Conservation (phyloP, 2,888 invertebrate genomes). For the Serrognathus titanus region DNA sequence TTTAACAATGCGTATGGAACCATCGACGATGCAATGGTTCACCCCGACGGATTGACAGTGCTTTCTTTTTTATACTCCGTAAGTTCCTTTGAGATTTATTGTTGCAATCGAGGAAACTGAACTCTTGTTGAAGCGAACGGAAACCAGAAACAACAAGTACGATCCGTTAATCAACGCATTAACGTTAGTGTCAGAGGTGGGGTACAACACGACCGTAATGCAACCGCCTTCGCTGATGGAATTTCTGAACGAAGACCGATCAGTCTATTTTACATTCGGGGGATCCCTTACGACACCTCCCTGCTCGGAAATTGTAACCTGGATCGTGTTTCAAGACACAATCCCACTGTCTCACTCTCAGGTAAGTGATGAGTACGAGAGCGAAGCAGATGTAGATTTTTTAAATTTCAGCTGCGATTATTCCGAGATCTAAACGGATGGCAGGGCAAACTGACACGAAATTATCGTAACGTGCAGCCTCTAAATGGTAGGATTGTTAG, state of each 20-base stretch:
- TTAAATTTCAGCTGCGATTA: slow-evolving; percentile 63
- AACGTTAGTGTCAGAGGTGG: slow-evolving; percentile 21
- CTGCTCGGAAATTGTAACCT: slow-evolving; percentile 75
- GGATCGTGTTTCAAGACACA: slow-evolving; percentile 73
- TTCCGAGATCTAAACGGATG: slow-evolving; percentile 67
- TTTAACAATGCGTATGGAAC: slow-evolving; percentile 68
- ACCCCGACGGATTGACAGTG: slow-evolving; percentile 73
- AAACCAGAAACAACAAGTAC: slow-evolving; percentile 25
- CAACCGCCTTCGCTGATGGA: slow-evolving; percentile 3
- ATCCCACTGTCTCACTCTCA: slow-evolving; percentile 69
- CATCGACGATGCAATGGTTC: slow-evolving; percentile 60
- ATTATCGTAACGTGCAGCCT: slow-evolving; percentile 79
- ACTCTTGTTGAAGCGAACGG: slow-evolving; percentile 20
- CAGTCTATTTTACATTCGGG: slow-evolving; percentile 68
- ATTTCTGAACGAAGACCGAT: slow-evolving; percentile 18
- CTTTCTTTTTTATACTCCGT: slow-evolving; percentile 78
- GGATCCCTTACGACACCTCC: slow-evolving; percentile 78
- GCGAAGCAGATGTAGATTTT: no score
- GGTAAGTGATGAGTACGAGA: slow-evolving; percentile 47
- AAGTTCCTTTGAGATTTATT: slow-evolving; percentile 25
- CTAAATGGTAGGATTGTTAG: slow-evolving; percentile 60
- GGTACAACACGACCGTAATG: slow-evolving; percentile 14
- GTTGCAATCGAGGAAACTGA: background rate
- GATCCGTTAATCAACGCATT: slow-evolving; percentile 20
- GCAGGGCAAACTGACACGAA: slow-evolving; percentile 69